Conservation (phyloP, 1,140 invertebrate genomes). For the Bradynema listronoti region DNA sequence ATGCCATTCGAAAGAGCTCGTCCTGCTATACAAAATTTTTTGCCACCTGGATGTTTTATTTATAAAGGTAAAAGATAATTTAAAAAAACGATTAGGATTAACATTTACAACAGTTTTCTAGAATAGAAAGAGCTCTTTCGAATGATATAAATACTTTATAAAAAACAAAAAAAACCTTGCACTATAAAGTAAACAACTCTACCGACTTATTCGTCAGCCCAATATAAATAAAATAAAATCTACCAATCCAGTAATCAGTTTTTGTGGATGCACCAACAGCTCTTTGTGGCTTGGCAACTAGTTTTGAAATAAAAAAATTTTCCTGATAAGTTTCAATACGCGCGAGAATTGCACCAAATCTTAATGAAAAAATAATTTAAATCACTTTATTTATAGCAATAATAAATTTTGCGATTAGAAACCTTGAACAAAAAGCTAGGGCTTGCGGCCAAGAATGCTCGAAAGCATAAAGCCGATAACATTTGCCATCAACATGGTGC, state of each 20-base stretch:
- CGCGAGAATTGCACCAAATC: conserved; percentile 49
- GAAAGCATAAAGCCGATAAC: conserved; percentile 35
- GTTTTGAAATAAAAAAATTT: conserved; percentile 41
- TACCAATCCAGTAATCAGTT: conserved; percentile 45
- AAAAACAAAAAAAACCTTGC: background rate
- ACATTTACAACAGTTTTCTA: background rate
- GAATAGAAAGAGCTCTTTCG: background rate
- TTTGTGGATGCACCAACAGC: conserved; percentile 19
- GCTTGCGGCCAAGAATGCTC: conserved; percentile 56
- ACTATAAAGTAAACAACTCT: background rate
- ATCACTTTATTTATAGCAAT: conserved; percentile 1
- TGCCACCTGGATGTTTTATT: no score
- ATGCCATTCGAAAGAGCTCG: background rate
- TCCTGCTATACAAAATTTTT: background rate
- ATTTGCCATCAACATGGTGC: conserved; percentile 44
- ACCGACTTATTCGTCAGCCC: background rate
- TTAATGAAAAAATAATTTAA: conserved; percentile 17
- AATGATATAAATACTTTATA: background rate
- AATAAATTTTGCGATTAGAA: background rate
- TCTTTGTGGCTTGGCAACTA: conserved; percentile 40
- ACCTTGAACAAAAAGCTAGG: conserved; percentile 48
- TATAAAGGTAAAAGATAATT: background rate
- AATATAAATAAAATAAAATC: conserved; percentile 4
- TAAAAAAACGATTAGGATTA: background rate
- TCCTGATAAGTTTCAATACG: conserved; percentile 46